Percentiles rank a stretch among this genome's conserved stretches.
phyloP scores from a whole-genome alignment of 2,888 invertebrate genomes.

The Drepanosiphum platanoidis region DNA sequence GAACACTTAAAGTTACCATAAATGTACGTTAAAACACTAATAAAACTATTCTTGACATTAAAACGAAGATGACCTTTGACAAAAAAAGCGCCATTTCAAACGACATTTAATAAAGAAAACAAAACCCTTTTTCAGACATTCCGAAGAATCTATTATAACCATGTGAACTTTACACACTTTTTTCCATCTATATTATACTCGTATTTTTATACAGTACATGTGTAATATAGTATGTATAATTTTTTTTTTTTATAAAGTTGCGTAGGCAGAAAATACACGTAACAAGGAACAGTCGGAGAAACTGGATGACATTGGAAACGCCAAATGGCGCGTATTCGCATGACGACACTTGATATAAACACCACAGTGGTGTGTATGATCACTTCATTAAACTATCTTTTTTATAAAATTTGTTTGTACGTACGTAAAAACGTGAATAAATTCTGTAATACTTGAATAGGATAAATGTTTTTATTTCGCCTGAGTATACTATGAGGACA shows the following conservation, averaged over 20 bases:
- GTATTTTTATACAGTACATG: not conserved
- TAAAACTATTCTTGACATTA: conserved; percentile 34
- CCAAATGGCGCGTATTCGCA: conserved; percentile 21
- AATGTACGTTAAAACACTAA: not conserved
- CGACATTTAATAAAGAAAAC: conserved; percentile 49
- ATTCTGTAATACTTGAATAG: not conserved
- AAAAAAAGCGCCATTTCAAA: conserved; percentile 7
- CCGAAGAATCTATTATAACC: not conserved
- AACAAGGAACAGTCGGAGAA: conserved; percentile 8
- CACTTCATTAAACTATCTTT: not conserved
- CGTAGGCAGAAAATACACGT: conserved; percentile 4
- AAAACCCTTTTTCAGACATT: conserved; percentile 1
- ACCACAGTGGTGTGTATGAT: not conserved
- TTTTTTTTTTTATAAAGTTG: not conserved
- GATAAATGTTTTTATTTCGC: not conserved
- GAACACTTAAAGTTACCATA: not conserved
- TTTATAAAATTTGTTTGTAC: not conserved
- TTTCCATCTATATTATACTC: not conserved
- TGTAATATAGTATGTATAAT: not conserved
- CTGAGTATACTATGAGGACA: no score
- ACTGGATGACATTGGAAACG: conserved; percentile 47
- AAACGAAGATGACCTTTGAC: conserved; percentile 35
- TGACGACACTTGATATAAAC: conserved; percentile 12
- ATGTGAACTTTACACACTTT: conserved; percentile 16
- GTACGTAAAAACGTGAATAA: not conserved